Evolutionary conservation across 2,797 vertebrate genomes (phyloP), one percentile per base, ranked within the genome.

Genomic region (Antennarius maculatus): DNA sequence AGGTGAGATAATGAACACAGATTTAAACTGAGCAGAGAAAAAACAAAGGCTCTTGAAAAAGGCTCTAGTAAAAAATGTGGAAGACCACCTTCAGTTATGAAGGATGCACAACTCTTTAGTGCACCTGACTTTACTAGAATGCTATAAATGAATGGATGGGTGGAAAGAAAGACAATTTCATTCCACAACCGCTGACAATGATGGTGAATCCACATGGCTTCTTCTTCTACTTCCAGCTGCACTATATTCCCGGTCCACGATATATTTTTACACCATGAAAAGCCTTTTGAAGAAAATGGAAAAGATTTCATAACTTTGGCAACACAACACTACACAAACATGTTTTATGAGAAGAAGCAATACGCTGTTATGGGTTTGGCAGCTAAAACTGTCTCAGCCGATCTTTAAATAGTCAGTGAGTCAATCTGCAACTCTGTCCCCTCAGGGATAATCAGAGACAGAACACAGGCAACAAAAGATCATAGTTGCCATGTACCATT

Each of bases 171-270:
- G 34, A 45, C 57, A 67, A 57, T 67, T 74, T 71, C 54, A 77
- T 69, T 48, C 61, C 17, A 48, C 55, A 64, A 71, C 39, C 49
- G 56, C 58, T 17, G 62, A 79, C 83, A 77, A 82, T 83, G 12
- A 18, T 43, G 23, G 1, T 45, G 23, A 17, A 39, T 13, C 57
- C 57, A 56, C 14, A 14, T 5, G 16, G 13, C 4, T 37, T 31
- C 34, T 11, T 17, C 42, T 53, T 59, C 53, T 46, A 7, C 17
- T 31, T 51, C 14, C 15, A 57, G 29, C 23, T 47, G 29, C 47
- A 51, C n/a, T 9, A 23, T 3, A 31, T 14, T 43, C 42, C 39
- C 53, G 27, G n/a, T 65, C 10, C 6, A 43, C 15, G 1, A 12
- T 9, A 12, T n/a, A 28, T 9, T n/a, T 17, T 3, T 43, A 7